phyloP scores from a whole-genome alignment of 2,888 invertebrate genomes.

The Eulithis testata region DNA sequence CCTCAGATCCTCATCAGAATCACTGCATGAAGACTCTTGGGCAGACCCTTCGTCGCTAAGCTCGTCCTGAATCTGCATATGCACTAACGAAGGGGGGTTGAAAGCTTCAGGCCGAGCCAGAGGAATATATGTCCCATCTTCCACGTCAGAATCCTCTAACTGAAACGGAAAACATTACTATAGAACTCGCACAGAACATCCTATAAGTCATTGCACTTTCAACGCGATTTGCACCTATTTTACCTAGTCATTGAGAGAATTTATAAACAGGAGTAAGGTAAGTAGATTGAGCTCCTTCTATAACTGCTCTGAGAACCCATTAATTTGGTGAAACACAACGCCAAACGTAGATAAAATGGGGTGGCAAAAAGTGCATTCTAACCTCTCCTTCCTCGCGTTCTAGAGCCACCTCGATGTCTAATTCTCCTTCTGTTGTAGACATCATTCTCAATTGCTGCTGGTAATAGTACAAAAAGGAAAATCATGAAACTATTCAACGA shows the following conservation, averaged over 20 bases:
- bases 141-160: slow-evolving; percentile 81
- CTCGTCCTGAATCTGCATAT: slow-evolving; percentile 85
- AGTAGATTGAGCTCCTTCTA: neutral
- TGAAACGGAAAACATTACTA: slow-evolving; percentile 47
- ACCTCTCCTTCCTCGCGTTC: slow-evolving; percentile 89
- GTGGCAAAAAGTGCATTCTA: slow-evolving; percentile 58
- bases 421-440: slow-evolving; percentile 86
- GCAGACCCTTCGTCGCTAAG: slow-evolving; percentile 84
- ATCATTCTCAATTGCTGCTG: slow-evolving; percentile 64
- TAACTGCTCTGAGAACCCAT: neutral
- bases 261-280: neutral
- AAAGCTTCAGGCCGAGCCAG: slow-evolving; percentile 83
- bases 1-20: slow-evolving; percentile 85
- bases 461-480: slow-evolving; percentile 50
- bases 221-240: slow-evolving; percentile 6
- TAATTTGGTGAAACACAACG: neutral
- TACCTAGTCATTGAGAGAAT: neutral
- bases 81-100: slow-evolving; percentile 77
- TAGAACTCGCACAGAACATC: slow-evolving; percentile 5
- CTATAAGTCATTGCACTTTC: slow-evolving; percentile 28
- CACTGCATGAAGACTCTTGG: slow-evolving; percentile 79
- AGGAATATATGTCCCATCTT: slow-evolving; percentile 83
- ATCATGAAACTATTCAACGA: slow-evolving; percentile 64
- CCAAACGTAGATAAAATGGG: slow-evolving; percentile 6
- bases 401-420: slow-evolving; percentile 83